Evolutionary conservation across 2,888 invertebrate genomes (phyloP).

Genomic region (Lobophora halterata): DNA sequence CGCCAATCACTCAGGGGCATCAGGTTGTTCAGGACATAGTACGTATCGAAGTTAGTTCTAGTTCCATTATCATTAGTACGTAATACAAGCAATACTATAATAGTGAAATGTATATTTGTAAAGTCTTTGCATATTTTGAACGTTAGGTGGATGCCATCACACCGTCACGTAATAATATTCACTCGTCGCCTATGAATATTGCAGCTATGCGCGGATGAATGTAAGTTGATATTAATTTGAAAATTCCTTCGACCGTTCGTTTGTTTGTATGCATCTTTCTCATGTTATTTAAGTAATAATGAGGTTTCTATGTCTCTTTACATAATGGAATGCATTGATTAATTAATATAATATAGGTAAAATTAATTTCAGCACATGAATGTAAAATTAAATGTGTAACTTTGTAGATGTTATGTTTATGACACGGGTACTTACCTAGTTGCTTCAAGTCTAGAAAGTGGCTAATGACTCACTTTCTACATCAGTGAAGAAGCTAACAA

Average conservation of each 20-base stretch:
- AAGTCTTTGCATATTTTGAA: constrained; percentile 51
- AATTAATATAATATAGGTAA: neutral
- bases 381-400: too few species aligned
- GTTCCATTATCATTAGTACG: constrained; percentile 69
- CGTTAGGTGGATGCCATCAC: constrained; percentile 41
- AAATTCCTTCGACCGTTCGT: too few species aligned
- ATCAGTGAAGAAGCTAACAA: constrained; percentile 16
- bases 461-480: constrained; percentile 4
- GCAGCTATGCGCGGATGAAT: constrained; percentile 26
- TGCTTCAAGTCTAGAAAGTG: too few species aligned
- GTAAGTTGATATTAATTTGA: constrained; percentile 29
- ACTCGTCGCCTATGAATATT: constrained; percentile 23
- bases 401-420: too few species aligned
- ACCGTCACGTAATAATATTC: constrained; percentile 39
- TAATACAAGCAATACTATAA: constrained; percentile 74
- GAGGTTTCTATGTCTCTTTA: neutral
- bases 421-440: too few species aligned
- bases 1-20: constrained; percentile 69
- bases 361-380: too few species aligned
- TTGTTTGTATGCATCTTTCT: constrained; percentile 22
- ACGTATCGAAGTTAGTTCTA: constrained; percentile 68
- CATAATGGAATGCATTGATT: neutral
- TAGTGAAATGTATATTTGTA: constrained; percentile 67
- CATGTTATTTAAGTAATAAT: constrained; percentile 4
- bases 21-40: constrained; percentile 73